Evolutionary conservation across 2,113 vertebrate species (phyloP), one percentile per base, ranked within the genome.

Genomic region (Monarcha castaneiventris): DNA sequence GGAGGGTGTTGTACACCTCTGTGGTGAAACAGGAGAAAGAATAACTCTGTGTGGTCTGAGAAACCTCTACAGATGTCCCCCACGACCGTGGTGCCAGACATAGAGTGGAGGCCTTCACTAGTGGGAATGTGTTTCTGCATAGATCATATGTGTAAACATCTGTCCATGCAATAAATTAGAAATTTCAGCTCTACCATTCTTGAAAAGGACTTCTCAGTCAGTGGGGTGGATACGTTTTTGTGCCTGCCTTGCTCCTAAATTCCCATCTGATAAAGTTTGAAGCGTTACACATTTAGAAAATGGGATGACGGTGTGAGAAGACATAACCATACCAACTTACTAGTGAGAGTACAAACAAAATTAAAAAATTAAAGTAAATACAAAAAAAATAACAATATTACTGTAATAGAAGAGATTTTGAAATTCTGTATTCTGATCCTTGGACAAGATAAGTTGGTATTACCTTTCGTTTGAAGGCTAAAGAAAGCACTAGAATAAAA

Each of bases 101-200:
- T 2, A 23, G 37, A 64, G 21, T 11, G 18, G 51, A 87, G 17
- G n/a, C 11, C 9, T 55, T 92, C 37, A 35, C 4, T 29, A 13
- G 22, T 37, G 51, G 9, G 8, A 84, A 1, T 3, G 1, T 41
- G 27, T 55, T 87, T 89, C 67, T 83, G 30, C 9, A 8, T 0
- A 0, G 16, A 30, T 76, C 30, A 10, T 20, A 18, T 3, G 4
- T 54, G n/a, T 43, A 11, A 61, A 54, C 0, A 0, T n/a, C 26
- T 46, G 9, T 68, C n/a, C 1, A 1, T 15, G 26, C 30, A 39
- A 41, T 17, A 30, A 67, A 52, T 39, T 35, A 64, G 54, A 72
- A 63, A 46, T 3, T 67, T 94, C 51, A 56, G 2, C 56, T 52
- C 11, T 29, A 15, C 8, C 11, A 26, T 49, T 33, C 55, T 88